Base-by-base conservation (phyloP, 2,888 invertebrate genomes). In the Volucella inanis region DNA sequence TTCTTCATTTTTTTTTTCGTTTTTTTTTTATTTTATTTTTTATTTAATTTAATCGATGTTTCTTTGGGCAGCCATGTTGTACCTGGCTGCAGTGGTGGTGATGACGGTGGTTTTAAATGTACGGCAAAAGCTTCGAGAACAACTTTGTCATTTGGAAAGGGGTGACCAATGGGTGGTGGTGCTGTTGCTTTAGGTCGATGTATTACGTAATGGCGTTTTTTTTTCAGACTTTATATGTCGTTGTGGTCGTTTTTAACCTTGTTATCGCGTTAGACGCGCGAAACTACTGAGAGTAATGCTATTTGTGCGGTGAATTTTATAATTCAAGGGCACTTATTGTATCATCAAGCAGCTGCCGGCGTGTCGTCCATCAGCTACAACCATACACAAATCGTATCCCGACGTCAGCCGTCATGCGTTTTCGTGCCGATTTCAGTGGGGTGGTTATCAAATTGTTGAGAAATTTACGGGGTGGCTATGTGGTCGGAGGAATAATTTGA, bases 21-120 rank as follows among this genome's bases (percentile, higher is more conserved):
- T 39, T 47, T 71, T 74, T 75, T 80, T 80, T 75, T 61, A 65
- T 75, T 65, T 6, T 6, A 1, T 31, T 31, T 31, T 31, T 31
- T 31, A 31, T 31, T 31, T 31, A 6, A 31, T 31, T 31, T 31
- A 31, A 31, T 31, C 31, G 31, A 6, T 31, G 31, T 31, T 31
- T 31, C 31, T 31, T 65, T 75, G 75, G 64, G 75, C 82, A 72
- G 81, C 74, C 9, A 41, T 39, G 18, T 59, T 79, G 49, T 74
- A 76, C 84, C 75, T 84, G 80, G 68, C 74, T 57, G 15, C 77
- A 62, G 49, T 22, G 18, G 11, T 54, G 12, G 22, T 12, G 52
- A 45, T 47, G 52, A 70, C 70, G 76, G 59, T 77, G 43, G 65
- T 52, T 75, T 74, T 55, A 64, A 75, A 75, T 82, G 49, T 75